Percentiles rank a stretch among this genome's conserved stretches.
phyloP scores from a whole-genome alignment of 2,797 vertebrate species.

The Austrolebias charrua region DNA sequence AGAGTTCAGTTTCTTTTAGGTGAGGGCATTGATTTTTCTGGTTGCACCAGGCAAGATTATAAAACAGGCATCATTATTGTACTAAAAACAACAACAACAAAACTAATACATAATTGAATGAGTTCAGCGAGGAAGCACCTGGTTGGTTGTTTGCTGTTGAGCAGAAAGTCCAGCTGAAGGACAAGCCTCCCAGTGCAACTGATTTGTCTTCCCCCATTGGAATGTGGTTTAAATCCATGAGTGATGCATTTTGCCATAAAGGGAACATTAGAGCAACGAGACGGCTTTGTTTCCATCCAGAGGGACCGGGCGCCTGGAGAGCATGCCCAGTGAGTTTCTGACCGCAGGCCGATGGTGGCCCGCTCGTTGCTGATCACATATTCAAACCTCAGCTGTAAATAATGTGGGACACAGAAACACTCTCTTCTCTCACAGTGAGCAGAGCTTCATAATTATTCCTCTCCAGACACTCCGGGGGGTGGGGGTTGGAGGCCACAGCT shows the following conservation, averaged over 20 bases:
- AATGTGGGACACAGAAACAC: conserved; percentile 42
- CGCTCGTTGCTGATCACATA: conserved; percentile 50
- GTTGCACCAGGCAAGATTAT: background rate
- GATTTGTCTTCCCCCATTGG: background rate
- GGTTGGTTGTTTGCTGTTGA: too few relatives aligned
- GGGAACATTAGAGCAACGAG: conserved; percentile 1
- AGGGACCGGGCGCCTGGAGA: conserved; percentile 27
- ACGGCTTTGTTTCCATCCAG: conserved; percentile 20
- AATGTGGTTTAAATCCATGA: background rate
- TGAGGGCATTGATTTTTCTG: background rate
- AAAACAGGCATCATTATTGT: background rate
- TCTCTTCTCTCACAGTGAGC: conserved; percentile 8
- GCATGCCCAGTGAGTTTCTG: conserved; percentile 46
- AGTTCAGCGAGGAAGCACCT: background rate
- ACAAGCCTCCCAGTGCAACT: background rate
- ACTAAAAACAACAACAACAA: background rate
- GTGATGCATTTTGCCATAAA: background rate
- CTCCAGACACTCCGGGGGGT: conserved; percentile 28
- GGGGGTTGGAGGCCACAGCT: background rate
- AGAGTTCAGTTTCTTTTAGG: background rate
- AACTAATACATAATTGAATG: background rate
- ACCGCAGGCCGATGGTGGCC: conserved; percentile 46
- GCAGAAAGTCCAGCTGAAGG: too few relatives aligned
- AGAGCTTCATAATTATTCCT: conserved; percentile 46
- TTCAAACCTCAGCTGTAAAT: conserved; percentile 59